Evolutionary conservation across 1,140 invertebrate genomes (phyloP), one percentile per base, ranked within the genome.

Genomic region (Theocolax elegans): DNA sequence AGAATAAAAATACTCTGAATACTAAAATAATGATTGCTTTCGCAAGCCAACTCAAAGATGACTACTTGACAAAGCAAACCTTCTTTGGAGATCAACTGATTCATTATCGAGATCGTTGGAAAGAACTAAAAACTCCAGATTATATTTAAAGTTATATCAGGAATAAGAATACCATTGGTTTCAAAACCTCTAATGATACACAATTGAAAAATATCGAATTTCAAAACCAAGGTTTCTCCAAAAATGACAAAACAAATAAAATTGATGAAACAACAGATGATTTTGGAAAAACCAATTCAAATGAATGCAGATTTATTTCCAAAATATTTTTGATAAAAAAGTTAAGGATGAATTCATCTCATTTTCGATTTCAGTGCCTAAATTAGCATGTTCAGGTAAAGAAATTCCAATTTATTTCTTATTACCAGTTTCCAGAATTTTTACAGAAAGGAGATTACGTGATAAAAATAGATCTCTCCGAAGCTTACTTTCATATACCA

Each of bases 401-500:
- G 25, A 40, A 60, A 17, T 82, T 80, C 67, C 66, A 70, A 15
- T 63, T 80, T 25, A 73, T 80, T 23, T 79, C n/a, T n/a, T n/a
- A n/a, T n/a, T n/a, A n/a, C n/a, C n/a, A n/a, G n/a, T n/a, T n/a
- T n/a, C n/a, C n/a, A n/a, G n/a, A n/a, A n/a, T n/a, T 79, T 40
- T 46, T 82, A 9, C 75, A 81, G 40, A 23, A 54, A 12, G 54
- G 71, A 53, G 80, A 82, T 54, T 81, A 77, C 74, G 73, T 81
- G 77, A 72, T 65, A 1, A 75, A 76, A 27, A 38, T 83, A 27
- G 79, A 82, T 54, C 49, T 81, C 9, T 74, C 71, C n/a, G 75
- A 78, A 25, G 79, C 77, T 1, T 81, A 81, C 31, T 79, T 81
- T 62, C 77, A 80, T 64, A n/a, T 81, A 2, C 76, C 75, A 9